Percentiles rank a stretch among this genome's conserved stretches.
These are phyloP conservation scores for Vidua chalybeata DNA, from an alignment of 2,113 vertebrate species.

Conservation along the genomic window DNA sequence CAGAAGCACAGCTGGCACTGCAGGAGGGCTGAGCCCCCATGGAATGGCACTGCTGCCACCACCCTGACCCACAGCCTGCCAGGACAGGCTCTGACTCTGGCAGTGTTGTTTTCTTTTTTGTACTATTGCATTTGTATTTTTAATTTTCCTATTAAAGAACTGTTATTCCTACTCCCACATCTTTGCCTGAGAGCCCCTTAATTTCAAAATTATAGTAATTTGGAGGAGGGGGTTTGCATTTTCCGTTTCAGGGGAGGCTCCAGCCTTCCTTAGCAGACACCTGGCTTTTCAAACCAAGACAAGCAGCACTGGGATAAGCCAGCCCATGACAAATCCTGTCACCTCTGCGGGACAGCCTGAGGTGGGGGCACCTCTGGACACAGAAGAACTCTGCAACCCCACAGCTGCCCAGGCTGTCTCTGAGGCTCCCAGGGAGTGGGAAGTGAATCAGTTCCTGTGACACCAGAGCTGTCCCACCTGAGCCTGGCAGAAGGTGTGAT, in stretches of 20 bases:
- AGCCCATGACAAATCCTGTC: not conserved
- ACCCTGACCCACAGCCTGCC: not conserved
- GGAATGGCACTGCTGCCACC: not conserved
- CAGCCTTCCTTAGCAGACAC: not conserved
- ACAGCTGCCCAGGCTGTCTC: not conserved
- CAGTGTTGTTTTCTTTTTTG: too few relatives aligned
- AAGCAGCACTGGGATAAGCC: not conserved
- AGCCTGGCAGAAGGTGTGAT: not conserved
- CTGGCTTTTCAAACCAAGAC: not conserved
- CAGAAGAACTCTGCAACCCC: not conserved
- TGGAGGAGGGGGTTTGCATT: not conserved
- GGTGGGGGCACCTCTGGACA: not conserved
- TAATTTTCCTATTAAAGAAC: not conserved
- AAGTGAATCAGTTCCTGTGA: not conserved
- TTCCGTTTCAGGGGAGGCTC: not conserved
- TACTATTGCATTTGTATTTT: not conserved
- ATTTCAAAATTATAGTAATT: not conserved
- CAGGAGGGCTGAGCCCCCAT: not conserved
- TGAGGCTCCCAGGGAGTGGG: not conserved
- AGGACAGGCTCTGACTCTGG: fast-evolving
- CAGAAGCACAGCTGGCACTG: not conserved
- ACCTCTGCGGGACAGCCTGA: not conserved
- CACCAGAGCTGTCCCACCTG: not conserved
- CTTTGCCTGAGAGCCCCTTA: not conserved
- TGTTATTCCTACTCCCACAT: not conserved